These are phyloP conservation scores for Elmis aenea DNA, from an alignment of 2,888 invertebrate genomes.

Conservation along the genomic window DNA sequence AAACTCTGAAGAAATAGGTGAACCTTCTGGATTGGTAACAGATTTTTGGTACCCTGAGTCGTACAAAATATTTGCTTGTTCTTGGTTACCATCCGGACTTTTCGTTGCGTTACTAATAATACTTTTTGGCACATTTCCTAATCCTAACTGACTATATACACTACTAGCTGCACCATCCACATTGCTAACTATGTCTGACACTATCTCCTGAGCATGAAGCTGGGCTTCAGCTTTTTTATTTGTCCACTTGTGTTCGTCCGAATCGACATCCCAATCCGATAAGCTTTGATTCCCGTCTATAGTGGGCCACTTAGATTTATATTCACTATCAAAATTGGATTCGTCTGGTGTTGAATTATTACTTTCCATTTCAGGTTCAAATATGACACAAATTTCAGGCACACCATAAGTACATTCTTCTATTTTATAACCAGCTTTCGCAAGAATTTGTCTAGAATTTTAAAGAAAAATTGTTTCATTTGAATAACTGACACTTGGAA, in stretches of 20 bases:
- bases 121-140: no score
- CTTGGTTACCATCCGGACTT: not conserved
- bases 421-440: constrained; percentile 32
- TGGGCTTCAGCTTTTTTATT: not conserved
- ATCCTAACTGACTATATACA: not conserved
- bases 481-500: constrained; percentile 8
- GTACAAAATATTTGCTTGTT: constrained; percentile 13
- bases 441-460: constrained; percentile 31
- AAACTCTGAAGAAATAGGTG: constrained; percentile 21
- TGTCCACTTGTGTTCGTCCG: not conserved
- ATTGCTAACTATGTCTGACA: not conserved
- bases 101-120: not conserved
- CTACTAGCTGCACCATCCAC: not conserved
- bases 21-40: constrained; percentile 30
- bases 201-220: not conserved
- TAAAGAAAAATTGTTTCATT: constrained; percentile 1
- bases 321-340: not conserved
- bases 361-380: constrained; percentile 32
- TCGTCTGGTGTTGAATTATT: constrained; percentile 14
- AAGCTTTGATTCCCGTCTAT: not conserved
- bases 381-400: constrained; percentile 34
- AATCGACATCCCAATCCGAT: constrained; percentile 8
- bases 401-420: constrained; percentile 36
- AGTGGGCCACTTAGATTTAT: not conserved
- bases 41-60: constrained; percentile 40